Base-by-base conservation (phyloP, 2,888 invertebrate species). In the Folsomia manolachei region DNA sequence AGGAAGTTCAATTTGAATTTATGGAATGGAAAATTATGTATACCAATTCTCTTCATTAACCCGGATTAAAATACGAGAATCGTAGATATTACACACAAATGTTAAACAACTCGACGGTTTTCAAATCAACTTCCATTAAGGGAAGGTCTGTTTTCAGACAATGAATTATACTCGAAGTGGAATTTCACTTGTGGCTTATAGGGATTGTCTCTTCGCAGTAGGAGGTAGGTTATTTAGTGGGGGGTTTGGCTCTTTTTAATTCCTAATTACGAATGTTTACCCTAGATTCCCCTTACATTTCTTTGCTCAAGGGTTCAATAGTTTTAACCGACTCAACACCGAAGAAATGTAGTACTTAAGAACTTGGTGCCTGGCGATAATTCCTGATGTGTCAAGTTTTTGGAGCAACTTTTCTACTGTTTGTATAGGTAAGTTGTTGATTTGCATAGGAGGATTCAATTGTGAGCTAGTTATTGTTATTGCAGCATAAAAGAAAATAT, bases 401-500 rank as follows among this genome's bases (percentile, higher is more conserved):
- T 86, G 93, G 66, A 93, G 93, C 82, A 94, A 94, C 83, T 93
- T 93, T 82, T 91, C 92, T 0, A 89, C 90, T 0, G 91, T 89
- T 1, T 86, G 91, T 66, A 83, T 93, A 68, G 92, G 93, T 77
- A 89, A 90, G 78, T 88, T 88, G 86, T 89, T 94, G 74, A 92
- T 90, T 82, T 92, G 90, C 26, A 90, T 93, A 73, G 94, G 94
- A 63, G 94, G 93, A 24, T 94, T 92, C 24, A 71, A 71, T 68
- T 67, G 71, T 71, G n/a, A 27, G n/a, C 25, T n/a, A 14, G 4
- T 39, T 39, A n/a, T n/a, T n/a, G n/a, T n/a, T n/a, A n/a, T n/a
- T n/a, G n/a, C n/a, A n/a, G n/a, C n/a, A n/a, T n/a, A n/a, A n/a
- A n/a, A n/a, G n/a, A n/a, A n/a, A n/a, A n/a, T n/a, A n/a, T n/a